These are phyloP conservation scores for Callyntrura sp. DNA, from an alignment of 2,888 invertebrate genomes.

Conservation along the genomic window DNA sequence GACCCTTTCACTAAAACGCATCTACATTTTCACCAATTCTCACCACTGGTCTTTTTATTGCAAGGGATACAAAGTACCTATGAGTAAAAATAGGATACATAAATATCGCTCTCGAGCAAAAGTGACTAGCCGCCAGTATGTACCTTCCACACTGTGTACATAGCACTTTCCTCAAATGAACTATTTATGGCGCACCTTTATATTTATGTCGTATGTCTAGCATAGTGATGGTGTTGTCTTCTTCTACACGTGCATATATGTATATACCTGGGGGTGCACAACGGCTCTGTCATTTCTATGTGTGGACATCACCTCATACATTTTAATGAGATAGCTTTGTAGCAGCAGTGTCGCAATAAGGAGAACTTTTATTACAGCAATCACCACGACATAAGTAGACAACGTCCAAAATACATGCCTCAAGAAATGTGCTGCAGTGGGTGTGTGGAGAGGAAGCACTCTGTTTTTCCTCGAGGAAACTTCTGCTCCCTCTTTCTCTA, in stretches of 20 bases:
- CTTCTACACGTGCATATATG: not conserved
- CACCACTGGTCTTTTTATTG: not conserved
- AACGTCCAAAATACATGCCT: not conserved
- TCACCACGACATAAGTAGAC: conserved; percentile 27
- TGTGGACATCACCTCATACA: conserved; percentile 62
- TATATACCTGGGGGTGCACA: not conserved
- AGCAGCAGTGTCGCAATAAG: conserved; percentile 16
- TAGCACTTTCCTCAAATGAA: conserved; percentile 16
- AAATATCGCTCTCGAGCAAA: not conserved
- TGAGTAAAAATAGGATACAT: not conserved
- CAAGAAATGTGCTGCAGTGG: not conserved
- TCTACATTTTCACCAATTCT: not conserved
- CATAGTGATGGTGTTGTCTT: not conserved
- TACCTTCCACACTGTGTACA: not conserved
- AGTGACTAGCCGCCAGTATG: not conserved
- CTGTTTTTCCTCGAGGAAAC: not conserved
- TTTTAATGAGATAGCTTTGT: conserved; percentile 53
- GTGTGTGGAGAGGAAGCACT: not conserved
- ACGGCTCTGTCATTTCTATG: conserved; percentile 38
- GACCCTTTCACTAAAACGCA: too few species aligned
- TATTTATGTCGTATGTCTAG: conserved; percentile 17
- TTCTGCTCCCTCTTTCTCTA: not conserved
- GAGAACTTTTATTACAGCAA: conserved; percentile 10
- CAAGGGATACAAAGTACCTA: not conserved
- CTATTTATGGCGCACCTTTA: conserved; percentile 2